Evolutionary conservation across 2,888 invertebrate species (phyloP).

Genomic region (Microplitis manilae): DNA sequence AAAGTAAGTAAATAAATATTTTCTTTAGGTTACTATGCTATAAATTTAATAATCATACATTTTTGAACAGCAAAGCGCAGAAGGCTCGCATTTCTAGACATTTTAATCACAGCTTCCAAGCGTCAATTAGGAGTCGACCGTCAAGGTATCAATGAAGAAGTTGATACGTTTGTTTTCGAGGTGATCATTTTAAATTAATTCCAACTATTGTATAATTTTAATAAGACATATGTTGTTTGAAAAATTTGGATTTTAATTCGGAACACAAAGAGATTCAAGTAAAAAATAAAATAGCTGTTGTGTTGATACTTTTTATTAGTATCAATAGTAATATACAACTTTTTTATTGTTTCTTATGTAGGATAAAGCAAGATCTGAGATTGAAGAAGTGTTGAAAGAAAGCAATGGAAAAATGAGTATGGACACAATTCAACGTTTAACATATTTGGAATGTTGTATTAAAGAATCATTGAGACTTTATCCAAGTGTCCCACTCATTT

Average conservation of each 20-base stretch:
- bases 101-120: conserved; percentile 44
- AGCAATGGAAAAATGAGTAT: conserved; percentile 72
- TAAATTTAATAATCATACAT: too few species aligned
- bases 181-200: conserved; percentile 14
- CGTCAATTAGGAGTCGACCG: conserved; percentile 40
- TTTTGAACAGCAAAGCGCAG: conserved; percentile 13
- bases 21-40: background rate
- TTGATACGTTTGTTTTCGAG: conserved; percentile 51
- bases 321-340: background rate
- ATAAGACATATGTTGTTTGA: background rate
- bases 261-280: conserved; percentile 49
- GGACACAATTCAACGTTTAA: conserved; percentile 73
- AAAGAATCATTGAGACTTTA: conserved; percentile 79
- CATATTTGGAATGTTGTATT: conserved; percentile 78
- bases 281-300: background rate
- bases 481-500: conserved; percentile 80
- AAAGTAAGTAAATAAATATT: background rate
- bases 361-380: conserved; percentile 47
- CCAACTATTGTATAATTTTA: too few species aligned
- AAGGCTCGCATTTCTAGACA: conserved; percentile 49
- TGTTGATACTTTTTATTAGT: background rate
- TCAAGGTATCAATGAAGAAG: conserved; percentile 48
- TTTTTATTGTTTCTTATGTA: conserved; percentile 44
- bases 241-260: conserved; percentile 42
- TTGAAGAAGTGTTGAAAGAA: conserved; percentile 72